Percentiles rank a stretch among this genome's conserved stretches.
These are phyloP conservation scores for Engraulis encrasicolus DNA, from an alignment of 2,113 vertebrate species.

Conservation along the genomic window DNA sequence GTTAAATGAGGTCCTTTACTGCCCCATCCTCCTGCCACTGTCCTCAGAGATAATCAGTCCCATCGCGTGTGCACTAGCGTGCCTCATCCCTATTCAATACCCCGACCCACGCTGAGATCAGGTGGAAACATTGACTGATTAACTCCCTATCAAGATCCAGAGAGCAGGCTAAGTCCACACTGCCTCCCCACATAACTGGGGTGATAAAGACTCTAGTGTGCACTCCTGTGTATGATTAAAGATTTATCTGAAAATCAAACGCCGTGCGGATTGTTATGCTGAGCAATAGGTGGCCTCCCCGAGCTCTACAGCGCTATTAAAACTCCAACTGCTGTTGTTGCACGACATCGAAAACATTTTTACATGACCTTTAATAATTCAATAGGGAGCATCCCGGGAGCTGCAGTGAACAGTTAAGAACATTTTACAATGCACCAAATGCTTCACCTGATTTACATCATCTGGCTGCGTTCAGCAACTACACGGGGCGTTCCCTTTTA, in stretches of 20 bases:
- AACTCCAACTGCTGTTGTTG: conserved; percentile 35
- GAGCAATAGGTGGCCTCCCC: conserved; percentile 30
- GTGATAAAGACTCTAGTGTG: not conserved
- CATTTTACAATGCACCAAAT: not conserved
- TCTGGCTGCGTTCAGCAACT: no score
- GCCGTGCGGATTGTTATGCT: conserved; percentile 20
- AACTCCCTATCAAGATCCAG: not conserved
- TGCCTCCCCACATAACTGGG: not conserved
- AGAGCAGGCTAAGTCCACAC: not conserved
- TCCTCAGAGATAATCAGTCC: not conserved
- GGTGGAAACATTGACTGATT: conserved; percentile 7
- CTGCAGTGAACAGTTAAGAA: conserved; percentile 22
- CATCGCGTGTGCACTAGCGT: not conserved
- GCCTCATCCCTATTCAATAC: not conserved
- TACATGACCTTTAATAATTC: conserved; percentile 52
- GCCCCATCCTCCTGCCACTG: not conserved
- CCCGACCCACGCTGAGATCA: not conserved
- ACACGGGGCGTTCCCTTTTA: no score
- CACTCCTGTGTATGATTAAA: conserved; percentile 21
- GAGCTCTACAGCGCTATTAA: conserved; percentile 26
- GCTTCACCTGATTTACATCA: no score
- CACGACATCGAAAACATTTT: conserved; percentile 41
- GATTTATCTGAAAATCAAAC: conserved; percentile 15
- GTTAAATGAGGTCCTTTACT: conserved; percentile 10
- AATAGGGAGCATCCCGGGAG: conserved; percentile 21